Conservation (phyloP, 2,113 vertebrate genomes). For the Gadus chalcogrammus region DNA sequence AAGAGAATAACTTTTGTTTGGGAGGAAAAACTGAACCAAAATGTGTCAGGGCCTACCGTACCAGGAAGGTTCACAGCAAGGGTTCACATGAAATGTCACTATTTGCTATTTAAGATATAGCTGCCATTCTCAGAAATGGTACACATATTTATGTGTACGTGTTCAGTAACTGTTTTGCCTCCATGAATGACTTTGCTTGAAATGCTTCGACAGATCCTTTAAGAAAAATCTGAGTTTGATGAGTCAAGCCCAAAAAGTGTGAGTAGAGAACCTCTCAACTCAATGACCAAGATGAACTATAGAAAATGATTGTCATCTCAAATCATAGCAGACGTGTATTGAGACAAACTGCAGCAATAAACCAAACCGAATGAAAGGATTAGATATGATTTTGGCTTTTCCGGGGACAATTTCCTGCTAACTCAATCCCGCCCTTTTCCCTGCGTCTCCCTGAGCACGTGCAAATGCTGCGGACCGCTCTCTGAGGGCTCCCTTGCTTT, state of each 20-base stretch:
- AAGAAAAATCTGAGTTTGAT: no score
- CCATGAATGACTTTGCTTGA: background rate
- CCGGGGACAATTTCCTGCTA: constrained; percentile 5
- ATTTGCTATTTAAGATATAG: no score
- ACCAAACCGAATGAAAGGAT: constrained; percentile 14
- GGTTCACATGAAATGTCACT: no score
- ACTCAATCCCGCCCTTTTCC: no score
- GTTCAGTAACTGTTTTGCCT: background rate
- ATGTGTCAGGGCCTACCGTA: no score
- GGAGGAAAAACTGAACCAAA: background rate
- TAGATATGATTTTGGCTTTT: constrained; percentile 25
- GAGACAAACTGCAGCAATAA: constrained; percentile 35
- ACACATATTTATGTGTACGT: background rate
- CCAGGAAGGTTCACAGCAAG: no score
- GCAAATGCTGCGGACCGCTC: no score
- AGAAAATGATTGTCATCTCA: constrained; percentile 49
- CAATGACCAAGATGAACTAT: constrained; percentile 15
- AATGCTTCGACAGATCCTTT: background rate
- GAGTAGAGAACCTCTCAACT: constrained; percentile 11
- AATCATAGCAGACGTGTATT: constrained; percentile 22
- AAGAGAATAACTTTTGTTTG: background rate
- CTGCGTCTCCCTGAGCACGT: no score
- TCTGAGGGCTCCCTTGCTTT: no score
- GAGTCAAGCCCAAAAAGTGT: background rate
- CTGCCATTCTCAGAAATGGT: no score